These are phyloP conservation scores for Amblyteles armatorius DNA, from an alignment of 2,888 invertebrate species.

Conservation along the genomic window DNA sequence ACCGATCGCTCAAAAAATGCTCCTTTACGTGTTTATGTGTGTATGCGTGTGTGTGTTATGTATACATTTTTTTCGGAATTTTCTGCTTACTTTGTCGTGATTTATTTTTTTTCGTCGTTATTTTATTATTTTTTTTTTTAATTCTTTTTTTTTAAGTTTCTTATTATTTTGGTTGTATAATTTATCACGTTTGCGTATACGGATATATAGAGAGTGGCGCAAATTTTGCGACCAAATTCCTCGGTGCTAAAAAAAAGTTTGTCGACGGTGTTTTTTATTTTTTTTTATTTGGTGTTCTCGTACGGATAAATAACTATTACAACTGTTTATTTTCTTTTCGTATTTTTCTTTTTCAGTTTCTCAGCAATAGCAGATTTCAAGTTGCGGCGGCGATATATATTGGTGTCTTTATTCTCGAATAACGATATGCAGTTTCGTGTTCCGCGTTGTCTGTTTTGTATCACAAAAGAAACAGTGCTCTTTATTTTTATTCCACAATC, in stretches of 20 bases:
- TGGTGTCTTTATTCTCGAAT: not conserved
- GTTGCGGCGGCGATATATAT: conserved; percentile 23
- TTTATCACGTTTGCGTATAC: conserved; percentile 34
- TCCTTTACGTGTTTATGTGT: conserved; percentile 17
- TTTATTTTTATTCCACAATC: not conserved
- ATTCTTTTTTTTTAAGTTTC: not conserved
- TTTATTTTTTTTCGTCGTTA: too few species aligned
- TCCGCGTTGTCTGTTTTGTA: not conserved
- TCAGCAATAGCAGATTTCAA: conserved; percentile 25
- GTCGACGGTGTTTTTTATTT: not conserved
- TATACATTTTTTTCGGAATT: not conserved
- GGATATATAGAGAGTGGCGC: not conserved
- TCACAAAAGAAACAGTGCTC: conserved; percentile 19
- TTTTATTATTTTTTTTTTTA: conserved; percentile 2
- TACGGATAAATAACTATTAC: conserved; percentile 7
- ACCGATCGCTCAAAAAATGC: conserved; percentile 25
- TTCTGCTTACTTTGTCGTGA: too few species aligned
- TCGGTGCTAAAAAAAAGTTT: too few species aligned
- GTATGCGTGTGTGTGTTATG: not conserved
- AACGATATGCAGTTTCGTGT: conserved; percentile 50
- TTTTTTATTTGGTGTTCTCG: conserved; percentile 18
- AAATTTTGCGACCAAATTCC: too few species aligned
- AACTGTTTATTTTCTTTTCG: conserved; percentile 1
- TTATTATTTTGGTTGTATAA: not conserved
- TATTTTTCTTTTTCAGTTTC: not conserved